Conservation (phyloP, 1,140 invertebrate species). For the Ceratitis capitata region DNA sequence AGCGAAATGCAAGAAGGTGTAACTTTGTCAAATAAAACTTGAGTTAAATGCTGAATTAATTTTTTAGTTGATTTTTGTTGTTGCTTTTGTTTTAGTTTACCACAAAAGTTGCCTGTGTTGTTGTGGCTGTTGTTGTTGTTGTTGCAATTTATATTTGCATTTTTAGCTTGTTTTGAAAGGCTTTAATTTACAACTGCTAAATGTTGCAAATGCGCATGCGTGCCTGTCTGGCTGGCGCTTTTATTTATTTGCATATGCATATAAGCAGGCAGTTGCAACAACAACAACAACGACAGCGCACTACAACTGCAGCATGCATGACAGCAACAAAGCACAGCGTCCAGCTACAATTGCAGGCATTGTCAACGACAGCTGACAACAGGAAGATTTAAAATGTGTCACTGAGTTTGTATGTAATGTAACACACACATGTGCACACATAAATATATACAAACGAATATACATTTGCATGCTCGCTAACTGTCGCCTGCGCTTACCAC, state of each 20-base stretch:
- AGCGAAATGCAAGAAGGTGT: not conserved
- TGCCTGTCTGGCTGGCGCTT: not conserved
- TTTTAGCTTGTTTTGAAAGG: conserved; percentile 31
- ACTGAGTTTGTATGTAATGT: not conserved
- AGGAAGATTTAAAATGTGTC: conserved; percentile 37
- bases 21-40: too few species aligned
- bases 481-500: not conserved
- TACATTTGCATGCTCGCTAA: too few species aligned
- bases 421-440: not conserved
- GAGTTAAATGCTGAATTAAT: conserved; percentile 17
- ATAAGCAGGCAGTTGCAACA: not conserved
- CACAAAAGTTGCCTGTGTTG: not conserved
- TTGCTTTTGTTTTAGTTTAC: too few species aligned
- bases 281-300: not conserved
- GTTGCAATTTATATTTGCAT: not conserved
- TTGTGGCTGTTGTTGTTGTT: not conserved
- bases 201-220: conserved; percentile 32
- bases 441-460: not conserved
- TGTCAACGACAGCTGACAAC: conserved; percentile 31
- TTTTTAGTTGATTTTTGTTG: not conserved
- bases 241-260: conserved; percentile 37
- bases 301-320: not conserved
- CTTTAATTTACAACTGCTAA: conserved; percentile 36
- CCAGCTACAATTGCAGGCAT: conserved; percentile 21
- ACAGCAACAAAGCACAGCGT: not conserved